Percentiles rank a stretch among this genome's conserved stretches.
Evolutionary conservation across 2,888 invertebrate species (phyloP).

Genomic region (Chirona hameri): DNA sequence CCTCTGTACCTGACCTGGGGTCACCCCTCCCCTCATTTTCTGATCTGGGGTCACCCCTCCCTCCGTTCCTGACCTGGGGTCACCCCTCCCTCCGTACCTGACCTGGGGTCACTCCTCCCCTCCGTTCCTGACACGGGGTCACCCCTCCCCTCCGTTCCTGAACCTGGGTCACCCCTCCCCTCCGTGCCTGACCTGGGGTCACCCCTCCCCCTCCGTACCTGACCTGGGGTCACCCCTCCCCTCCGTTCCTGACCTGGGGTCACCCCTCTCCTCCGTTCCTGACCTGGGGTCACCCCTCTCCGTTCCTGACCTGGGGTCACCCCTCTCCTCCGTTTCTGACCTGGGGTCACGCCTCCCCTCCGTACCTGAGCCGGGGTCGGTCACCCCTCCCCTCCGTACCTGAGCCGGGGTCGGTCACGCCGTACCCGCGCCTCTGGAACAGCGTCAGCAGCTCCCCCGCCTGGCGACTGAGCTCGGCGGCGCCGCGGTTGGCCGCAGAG

Average conservation of each 20-base stretch:
- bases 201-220: no score
- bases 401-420: constrained; percentile 1
- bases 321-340: no score
- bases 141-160: no score
- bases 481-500: not conserved
- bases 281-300: no score
- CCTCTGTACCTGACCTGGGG: not conserved
- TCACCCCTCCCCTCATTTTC: not conserved
- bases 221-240: no score
- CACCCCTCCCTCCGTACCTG: not conserved
- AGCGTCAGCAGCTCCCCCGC: not conserved
- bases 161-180: no score
- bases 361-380: no score
- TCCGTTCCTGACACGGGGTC: not conserved
- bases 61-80: not conserved
- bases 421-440: not conserved
- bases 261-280: not conserved
- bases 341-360: not conserved
- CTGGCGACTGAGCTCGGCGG: not conserved
- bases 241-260: not conserved
- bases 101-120: no score
- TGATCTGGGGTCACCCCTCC: no score
- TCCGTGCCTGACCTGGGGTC: not conserved
- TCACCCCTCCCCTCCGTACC: not conserved
- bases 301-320: not conserved